These are phyloP conservation scores for Drosophila pseudotakahashii DNA, from an alignment of 2,888 invertebrate genomes.

Conservation along the genomic window DNA sequence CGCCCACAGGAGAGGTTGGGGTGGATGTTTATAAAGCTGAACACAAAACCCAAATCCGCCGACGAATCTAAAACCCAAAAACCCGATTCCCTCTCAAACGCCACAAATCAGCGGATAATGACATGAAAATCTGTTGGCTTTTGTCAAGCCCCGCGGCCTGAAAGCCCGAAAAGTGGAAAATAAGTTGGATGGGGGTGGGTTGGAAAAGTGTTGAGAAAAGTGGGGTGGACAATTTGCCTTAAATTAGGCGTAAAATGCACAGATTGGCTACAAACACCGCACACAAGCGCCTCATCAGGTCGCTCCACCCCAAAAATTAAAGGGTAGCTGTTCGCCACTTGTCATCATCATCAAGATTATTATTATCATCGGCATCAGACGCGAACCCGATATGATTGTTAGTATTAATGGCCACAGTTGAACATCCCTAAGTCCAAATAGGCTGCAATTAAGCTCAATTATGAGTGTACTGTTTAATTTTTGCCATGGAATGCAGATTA, in stretches of 20 bases:
- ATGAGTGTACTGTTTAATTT: too few species aligned
- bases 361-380: slow-evolving; percentile 9
- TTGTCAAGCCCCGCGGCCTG: slow-evolving; percentile 46
- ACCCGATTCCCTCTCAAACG: slow-evolving; percentile 15
- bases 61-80: slow-evolving; percentile 12
- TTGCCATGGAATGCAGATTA: too few species aligned
- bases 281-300: slow-evolving; percentile 44
- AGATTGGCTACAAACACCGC: slow-evolving; percentile 70
- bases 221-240: slow-evolving; percentile 77
- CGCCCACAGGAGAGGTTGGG: not conserved
- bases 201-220: slow-evolving; percentile 14
- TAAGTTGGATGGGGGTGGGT: not conserved
- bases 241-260: slow-evolving; percentile 83
- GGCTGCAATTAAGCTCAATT: not conserved
- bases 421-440: not conserved
- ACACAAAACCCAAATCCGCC: slow-evolving; percentile 5
- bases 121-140: slow-evolving; percentile 78
- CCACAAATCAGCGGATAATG: slow-evolving; percentile 67
- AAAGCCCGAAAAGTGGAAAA: slow-evolving; percentile 17
- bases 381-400: slow-evolving; percentile 10
- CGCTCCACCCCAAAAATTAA: slow-evolving; percentile 54
- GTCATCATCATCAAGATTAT: slow-evolving; percentile 48
- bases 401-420: slow-evolving; percentile 28
- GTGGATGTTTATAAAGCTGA: not conserved
- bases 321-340: slow-evolving; percentile 64